Evolutionary conservation across 1,140 invertebrate genomes (phyloP), one percentile per base, ranked within the genome.

Genomic region (Micrasema longulum): DNA sequence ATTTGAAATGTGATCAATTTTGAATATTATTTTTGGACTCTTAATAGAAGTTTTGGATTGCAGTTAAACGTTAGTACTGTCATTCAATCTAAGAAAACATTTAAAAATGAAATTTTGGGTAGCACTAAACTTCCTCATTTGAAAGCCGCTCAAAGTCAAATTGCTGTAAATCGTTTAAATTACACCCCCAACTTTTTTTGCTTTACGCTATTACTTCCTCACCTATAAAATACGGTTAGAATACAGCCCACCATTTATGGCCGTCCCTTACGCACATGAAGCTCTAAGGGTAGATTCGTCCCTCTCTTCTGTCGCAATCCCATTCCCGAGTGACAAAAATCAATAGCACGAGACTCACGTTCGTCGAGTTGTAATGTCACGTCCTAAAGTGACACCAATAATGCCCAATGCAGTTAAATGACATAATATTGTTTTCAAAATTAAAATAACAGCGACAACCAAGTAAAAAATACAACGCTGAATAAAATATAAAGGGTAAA

Each of bases 331-430:
- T 50, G 48, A 48, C 62, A 67, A 75, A 75, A 75, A 75, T 75
- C 73, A 75, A 75, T 75, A 75, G 69, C 73, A 65, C 41, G 65
- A 69, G 69, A 50, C 69, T 52, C 69, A 68, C 64, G 73, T 52
- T 38, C 69, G 63, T 48, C 43, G 48, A 20, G 72, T 20, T 68
- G 66, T 65, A 66, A 69, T 62, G 72, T 69, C 65, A 71, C 55
- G 35, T 60, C 18, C 22, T 60, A 60, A 60, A 60, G 12, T 60
- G 55, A 60, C 55, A 60, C 41, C 16, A 60, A 60, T 41, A 60
- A 4, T 31, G 38, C 38, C 16, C 10, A 53, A 53, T 53, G 50
- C 23, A 53, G n/a, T n/a, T n/a, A n/a, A n/a, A n/a, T n/a, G n/a
- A n/a, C n/a, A n/a, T n/a, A n/a, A n/a, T n/a, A n/a, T n/a, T n/a